Evolutionary conservation across 2,888 invertebrate species (phyloP).

Genomic region (Spisula subtruncata): DNA sequence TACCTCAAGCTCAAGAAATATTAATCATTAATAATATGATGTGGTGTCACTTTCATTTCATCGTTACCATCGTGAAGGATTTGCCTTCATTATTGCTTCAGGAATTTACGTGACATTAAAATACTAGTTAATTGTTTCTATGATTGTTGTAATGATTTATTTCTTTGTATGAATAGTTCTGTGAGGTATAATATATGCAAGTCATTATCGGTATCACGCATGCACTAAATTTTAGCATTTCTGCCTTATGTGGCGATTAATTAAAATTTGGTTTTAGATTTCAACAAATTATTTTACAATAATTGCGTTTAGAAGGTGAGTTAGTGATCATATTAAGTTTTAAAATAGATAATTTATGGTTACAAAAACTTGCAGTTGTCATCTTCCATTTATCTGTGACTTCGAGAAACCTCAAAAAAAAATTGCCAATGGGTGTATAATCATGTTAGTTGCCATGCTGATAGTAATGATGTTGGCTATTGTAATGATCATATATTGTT

Average conservation of each 20-base stretch:
- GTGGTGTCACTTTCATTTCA: neutral
- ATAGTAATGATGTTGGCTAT: neutral
- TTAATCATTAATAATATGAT: neutral
- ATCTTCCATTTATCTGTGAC: neutral
- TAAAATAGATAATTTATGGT: neutral
- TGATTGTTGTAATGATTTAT: conserved; percentile 14
- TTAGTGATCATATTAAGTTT: conserved; percentile 14
- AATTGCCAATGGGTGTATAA: neutral
- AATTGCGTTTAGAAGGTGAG: neutral
- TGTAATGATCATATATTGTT: neutral
- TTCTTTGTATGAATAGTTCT: neutral
- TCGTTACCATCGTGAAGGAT: neutral
- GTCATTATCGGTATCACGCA: neutral
- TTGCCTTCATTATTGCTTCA: neutral
- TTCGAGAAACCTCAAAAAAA: neutral
- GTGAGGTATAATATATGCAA: conserved; percentile 15
- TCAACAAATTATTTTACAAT: conserved; percentile 13
- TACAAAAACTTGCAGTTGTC: conserved; percentile 17
- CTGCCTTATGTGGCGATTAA: neutral
- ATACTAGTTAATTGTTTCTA: conserved; percentile 13
- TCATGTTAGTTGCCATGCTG: neutral
- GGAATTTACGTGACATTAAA: conserved; percentile 20
- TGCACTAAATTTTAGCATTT: neutral
- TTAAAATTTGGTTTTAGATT: neutral
- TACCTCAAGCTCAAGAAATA: neutral